Evolutionary conservation across 2,797 vertebrate genomes (phyloP), one percentile per base, ranked within the genome.

Genomic region (Lagodon rhomboides): DNA sequence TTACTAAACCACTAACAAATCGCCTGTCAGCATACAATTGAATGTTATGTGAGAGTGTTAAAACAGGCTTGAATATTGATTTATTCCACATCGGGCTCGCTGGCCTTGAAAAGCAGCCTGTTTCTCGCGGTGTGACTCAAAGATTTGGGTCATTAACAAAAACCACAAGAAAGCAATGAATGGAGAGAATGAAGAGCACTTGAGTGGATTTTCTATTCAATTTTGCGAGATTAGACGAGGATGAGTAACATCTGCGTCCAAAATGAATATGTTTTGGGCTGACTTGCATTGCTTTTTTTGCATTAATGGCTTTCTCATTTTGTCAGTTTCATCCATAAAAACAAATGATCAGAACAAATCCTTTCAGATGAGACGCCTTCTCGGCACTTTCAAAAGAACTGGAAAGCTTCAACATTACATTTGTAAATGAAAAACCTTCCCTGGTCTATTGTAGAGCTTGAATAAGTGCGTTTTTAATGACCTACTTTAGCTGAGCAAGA

Each of bases 1-100:
- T 30, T 61, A 50, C 34, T 38, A 1, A 38, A 38, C 2, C 34
- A 38, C 34, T 7, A 38, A 9, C 4, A 4, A 38, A 55, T 54
- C 53, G 1, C 5, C 49, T 17, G 12, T 17, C n/a, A 12, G 6
- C 30, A 1, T 17, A n/a, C 34, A 67, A 27, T 72, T 23, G 68
- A 12, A 62, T 79, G 53, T 63, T 15, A 49, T 11, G 8, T 17
- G 12, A 58, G 27, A 71, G 30, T 4, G 3, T 59, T 25, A 59
- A 83, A 77, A 66, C 25, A 1, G 10, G 12, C 25, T 23, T 11
- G 17, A 51, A 43, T 56, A 58, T 54, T 34, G 20, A 43, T 73
- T 77, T 44, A 10, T 75, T 79, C n/a, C 50, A 61, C 22, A 60
- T 43, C 60, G 60, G 41, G 8, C n/a, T 47, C 12, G 38, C 15